These are phyloP conservation scores for Melanostoma mellinum DNA, from an alignment of 2,888 invertebrate species.

Conservation along the genomic window DNA sequence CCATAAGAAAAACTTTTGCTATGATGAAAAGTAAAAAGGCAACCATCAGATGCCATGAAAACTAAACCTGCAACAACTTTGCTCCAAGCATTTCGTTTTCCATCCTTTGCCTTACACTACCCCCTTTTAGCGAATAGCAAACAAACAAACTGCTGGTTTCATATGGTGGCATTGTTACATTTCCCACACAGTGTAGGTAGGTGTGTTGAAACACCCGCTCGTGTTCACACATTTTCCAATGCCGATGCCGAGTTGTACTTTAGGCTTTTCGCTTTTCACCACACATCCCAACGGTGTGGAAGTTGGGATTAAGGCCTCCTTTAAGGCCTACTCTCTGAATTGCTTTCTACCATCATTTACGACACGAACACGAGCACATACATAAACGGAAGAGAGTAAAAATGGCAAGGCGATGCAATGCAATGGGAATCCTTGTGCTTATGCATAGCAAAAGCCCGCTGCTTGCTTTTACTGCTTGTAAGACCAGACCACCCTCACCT, in stretches of 20 bases:
- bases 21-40: constrained; percentile 30
- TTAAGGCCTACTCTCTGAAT: constrained; percentile 48
- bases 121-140: constrained; percentile 17
- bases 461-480: constrained; percentile 26
- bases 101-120: constrained; percentile 11
- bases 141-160: constrained; percentile 17
- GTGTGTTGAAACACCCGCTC: constrained; percentile 51
- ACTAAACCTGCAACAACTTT: background rate
- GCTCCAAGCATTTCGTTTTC: background rate
- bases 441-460: constrained; percentile 54
- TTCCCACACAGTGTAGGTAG: constrained; percentile 49
- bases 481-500: constrained; percentile 58
- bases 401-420: constrained; percentile 52
- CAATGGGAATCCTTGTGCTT: constrained; percentile 59
- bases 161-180: constrained; percentile 58
- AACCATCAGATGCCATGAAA: constrained; percentile 39
- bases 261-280: constrained; percentile 71
- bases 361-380: constrained; percentile 24
- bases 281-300: constrained; percentile 63
- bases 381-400: constrained; percentile 44
- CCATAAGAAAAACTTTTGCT: constrained; percentile 18
- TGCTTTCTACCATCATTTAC: constrained; percentile 37
- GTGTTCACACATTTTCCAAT: constrained; percentile 62
- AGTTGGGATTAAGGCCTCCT: constrained; percentile 49
- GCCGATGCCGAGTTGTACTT: constrained; percentile 39